These are phyloP conservation scores for Maccullochella peelii DNA, from an alignment of 2,113 vertebrate genomes.

Conservation along the genomic window DNA sequence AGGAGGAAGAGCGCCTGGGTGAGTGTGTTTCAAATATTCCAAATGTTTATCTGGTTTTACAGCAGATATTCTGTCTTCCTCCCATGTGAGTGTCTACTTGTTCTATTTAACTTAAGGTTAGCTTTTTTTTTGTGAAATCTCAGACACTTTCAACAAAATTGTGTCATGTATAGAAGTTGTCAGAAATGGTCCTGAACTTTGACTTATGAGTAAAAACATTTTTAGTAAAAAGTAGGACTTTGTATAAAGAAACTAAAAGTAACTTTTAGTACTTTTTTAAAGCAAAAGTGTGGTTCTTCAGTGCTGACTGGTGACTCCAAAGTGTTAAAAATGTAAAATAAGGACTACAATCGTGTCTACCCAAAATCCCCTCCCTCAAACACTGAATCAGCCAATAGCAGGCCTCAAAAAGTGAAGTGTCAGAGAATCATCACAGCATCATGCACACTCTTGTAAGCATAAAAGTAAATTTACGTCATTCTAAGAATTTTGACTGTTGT, in stretches of 20 bases:
- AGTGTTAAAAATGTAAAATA: background rate
- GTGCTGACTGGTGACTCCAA: background rate
- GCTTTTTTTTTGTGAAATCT: background rate
- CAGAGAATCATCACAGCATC: background rate
- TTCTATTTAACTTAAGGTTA: background rate
- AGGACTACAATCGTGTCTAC: background rate
- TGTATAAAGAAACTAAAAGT: background rate
- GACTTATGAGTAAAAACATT: background rate
- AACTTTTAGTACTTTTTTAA: background rate
- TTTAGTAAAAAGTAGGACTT: background rate
- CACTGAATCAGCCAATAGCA: background rate
- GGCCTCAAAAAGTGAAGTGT: background rate
- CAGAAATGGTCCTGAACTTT: background rate
- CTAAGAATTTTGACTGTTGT: too few relatives aligned
- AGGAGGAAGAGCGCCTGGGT: too few relatives aligned
- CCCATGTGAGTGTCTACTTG: background rate
- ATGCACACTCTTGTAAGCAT: background rate
- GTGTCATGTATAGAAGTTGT: background rate
- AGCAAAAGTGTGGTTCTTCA: background rate
- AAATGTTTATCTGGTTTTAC: background rate
- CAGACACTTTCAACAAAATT: background rate
- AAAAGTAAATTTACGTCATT: too few relatives aligned
- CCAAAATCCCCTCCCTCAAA: background rate
- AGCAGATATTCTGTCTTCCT: background rate
- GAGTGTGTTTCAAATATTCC: background rate